These are phyloP conservation scores for Peribatodes rhomboidaria DNA, from an alignment of 2,888 invertebrate species.

Conservation along the genomic window DNA sequence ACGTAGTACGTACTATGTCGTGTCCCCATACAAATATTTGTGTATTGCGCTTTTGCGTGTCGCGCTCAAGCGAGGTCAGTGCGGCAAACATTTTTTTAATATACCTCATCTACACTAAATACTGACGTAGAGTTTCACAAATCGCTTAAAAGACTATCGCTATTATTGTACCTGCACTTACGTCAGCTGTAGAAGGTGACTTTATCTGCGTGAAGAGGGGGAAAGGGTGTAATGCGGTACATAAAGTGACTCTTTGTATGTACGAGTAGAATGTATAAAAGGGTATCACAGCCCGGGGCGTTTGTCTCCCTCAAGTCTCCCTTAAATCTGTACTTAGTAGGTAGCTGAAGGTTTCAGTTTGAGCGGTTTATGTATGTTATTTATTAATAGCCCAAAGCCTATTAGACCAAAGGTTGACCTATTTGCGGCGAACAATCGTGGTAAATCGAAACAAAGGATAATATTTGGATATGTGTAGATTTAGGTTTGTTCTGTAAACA, in stretches of 20 bases:
- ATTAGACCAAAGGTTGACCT: not conserved
- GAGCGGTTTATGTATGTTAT: not conserved
- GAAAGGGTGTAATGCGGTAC: not conserved
- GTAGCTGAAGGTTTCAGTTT: not conserved
- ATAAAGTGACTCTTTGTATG: slow-evolving; percentile 19
- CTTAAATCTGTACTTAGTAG: not conserved
- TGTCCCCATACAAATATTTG: slow-evolving; percentile 37
- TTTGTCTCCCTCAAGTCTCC: slow-evolving; percentile 6
- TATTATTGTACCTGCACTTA: slow-evolving; percentile 16
- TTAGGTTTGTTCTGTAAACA: no score
- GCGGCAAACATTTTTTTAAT: slow-evolving; percentile 55
- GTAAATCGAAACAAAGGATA: not conserved
- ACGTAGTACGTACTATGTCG: slow-evolving; percentile 31
- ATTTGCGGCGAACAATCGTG: not conserved
- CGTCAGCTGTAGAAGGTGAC: slow-evolving; percentile 22
- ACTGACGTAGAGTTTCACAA: slow-evolving; percentile 9
- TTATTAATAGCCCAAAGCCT: not conserved
- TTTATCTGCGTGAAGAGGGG: slow-evolving; percentile 11
- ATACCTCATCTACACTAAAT: slow-evolving; percentile 35
- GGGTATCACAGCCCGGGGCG: not conserved
- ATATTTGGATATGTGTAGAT: not conserved
- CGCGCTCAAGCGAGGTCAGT: slow-evolving; percentile 58
- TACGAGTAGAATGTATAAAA: slow-evolving; percentile 1
- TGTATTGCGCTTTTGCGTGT: slow-evolving; percentile 48
- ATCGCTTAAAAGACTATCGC: slow-evolving; percentile 7